Conservation (phyloP, 2,113 vertebrate species). For the Ceyx melanurus region DNA sequence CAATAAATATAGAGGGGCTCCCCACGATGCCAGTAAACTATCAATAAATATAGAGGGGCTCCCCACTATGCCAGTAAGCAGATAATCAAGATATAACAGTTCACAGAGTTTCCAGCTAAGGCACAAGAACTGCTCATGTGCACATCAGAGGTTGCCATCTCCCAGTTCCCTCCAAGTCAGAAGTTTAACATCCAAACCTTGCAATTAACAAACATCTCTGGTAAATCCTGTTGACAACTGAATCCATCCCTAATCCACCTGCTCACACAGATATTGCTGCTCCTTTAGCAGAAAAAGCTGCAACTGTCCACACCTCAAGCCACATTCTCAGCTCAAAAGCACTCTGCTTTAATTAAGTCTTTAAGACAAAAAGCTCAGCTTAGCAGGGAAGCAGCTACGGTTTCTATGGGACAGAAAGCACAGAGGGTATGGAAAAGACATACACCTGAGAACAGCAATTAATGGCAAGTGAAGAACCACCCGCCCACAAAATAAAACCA, state of each 20-base stretch:
- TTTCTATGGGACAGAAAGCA: background rate
- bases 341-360: background rate
- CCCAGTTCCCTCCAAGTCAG: background rate
- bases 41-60: background rate
- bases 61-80: background rate
- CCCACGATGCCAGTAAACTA: background rate
- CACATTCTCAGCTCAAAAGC: background rate
- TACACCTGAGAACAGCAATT: background rate
- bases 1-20: background rate
- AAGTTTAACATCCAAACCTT: background rate
- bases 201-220: background rate
- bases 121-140: background rate
- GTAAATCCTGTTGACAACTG: slow-evolving; percentile 27
- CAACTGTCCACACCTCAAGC: background rate
- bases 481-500: background rate
- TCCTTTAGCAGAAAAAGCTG: background rate
- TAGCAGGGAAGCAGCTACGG: background rate
- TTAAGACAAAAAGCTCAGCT: background rate
- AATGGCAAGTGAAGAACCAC: background rate
- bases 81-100: background rate
- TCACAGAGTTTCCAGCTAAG: background rate
- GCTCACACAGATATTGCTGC: background rate
- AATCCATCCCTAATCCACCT: slow-evolving; percentile 27
- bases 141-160: background rate
- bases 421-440: background rate